phyloP scores from a whole-genome alignment of 2,113 vertebrate species.

The Melanerpes aurifrons region DNA sequence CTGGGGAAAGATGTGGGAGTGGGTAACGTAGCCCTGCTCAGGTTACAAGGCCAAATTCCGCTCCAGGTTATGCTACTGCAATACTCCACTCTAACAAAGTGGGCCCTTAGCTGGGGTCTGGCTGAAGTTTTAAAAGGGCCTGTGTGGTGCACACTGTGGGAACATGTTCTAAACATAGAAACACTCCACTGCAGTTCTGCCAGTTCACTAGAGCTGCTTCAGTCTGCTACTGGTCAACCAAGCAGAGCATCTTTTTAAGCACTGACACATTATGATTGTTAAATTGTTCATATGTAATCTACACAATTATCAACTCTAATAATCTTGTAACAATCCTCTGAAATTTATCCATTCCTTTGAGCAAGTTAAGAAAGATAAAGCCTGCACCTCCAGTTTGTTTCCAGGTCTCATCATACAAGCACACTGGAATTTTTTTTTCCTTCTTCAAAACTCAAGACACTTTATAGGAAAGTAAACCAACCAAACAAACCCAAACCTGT shows the following conservation, averaged over 20 bases:
- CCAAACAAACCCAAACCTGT: conserved; percentile 28
- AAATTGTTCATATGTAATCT: neutral
- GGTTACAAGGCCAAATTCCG: neutral
- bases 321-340: conserved; percentile 6
- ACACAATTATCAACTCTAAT: conserved; percentile 21
- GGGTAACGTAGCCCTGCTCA: neutral
- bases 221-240: conserved; percentile 1
- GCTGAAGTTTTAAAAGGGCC: neutral
- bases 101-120: neutral
- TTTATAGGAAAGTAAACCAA: conserved; percentile 33
- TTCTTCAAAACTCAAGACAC: neutral
- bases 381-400: neutral
- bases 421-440: neutral
- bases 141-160: neutral
- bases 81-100: accelerated
- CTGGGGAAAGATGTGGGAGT: neutral
- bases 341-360: neutral
- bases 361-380: neutral
- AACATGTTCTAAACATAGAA: neutral
- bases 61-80: neutral
- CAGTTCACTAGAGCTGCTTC: neutral
- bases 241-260: conserved; percentile 6
- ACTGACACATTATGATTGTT: neutral
- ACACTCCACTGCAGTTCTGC: neutral
- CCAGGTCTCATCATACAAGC: neutral